Evolutionary conservation across 1,140 invertebrate species (phyloP).

Genomic region (Rhopalosiphum padi): DNA sequence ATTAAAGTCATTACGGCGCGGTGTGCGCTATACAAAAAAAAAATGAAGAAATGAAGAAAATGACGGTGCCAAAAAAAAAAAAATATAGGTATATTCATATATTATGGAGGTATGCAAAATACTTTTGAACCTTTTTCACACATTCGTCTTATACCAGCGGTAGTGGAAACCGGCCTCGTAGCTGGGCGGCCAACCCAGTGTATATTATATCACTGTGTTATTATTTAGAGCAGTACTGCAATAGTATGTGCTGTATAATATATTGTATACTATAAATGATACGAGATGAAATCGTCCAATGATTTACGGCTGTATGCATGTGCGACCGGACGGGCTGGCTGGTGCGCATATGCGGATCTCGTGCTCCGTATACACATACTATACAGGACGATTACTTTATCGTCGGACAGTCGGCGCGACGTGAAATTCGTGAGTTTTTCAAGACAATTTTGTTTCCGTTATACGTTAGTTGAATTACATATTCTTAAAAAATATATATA

Average conservation of each 20-base stretch:
- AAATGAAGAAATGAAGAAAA: background rate
- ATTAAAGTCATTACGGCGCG: conserved; percentile 24
- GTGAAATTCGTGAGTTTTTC: background rate
- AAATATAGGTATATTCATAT: background rate
- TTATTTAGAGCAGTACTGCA: background rate
- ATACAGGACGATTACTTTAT: background rate
- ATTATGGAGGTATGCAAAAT: conserved; percentile 25
- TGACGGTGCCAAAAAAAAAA: background rate
- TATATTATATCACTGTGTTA: background rate
- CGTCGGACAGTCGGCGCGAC: too few species aligned
- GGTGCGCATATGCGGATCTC: background rate
- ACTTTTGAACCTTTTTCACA: conserved; percentile 45
- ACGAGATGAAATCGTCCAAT: conserved; percentile 28
- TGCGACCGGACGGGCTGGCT: background rate
- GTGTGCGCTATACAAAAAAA: background rate
- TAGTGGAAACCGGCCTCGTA: background rate
- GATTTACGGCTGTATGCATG: conserved; percentile 23
- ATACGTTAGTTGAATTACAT: background rate
- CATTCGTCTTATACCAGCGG: conserved; percentile 29
- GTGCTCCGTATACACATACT: background rate
- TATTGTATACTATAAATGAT: background rate
- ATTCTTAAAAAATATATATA: too few species aligned
- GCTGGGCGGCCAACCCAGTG: background rate
- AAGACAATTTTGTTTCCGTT: background rate
- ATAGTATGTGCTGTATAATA: background rate